Base-by-base conservation (phyloP, 2,888 invertebrate species). In the Chaitophorus viminalis region DNA sequence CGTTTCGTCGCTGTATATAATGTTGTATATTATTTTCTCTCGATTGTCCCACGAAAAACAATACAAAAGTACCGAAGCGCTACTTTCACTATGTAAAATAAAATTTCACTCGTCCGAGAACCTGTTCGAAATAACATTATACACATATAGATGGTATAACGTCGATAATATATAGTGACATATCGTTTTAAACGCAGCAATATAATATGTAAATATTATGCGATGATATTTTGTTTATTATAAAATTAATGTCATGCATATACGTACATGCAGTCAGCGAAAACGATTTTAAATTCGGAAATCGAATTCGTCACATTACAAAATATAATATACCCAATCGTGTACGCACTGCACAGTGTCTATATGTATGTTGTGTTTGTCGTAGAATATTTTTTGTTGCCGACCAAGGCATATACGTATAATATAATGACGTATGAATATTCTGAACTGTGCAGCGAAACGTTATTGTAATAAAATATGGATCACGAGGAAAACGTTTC, bases 11-110 rank as follows among this genome's bases (percentile, higher is more conserved):
- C 36, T 54, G 60, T 65, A 60, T n/a, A 78, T 75, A 74, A 60
- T 60, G 39, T 75, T 75, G 74, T 74, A 60, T 33, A 74, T 74
- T 29, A 25, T 39, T 76, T 75, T 84, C 83, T 25, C 65, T 84
- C 39, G 83, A 76, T 46, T 84, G 83, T 84, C 83, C 83, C 83
- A 46, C 83, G 83, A 76, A 84, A 79, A 84, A 84, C 75, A 84
- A 84, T 84, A 84, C 25, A 39, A 31, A 84, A 31, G 33, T 52
- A 29, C 31, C 39, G 39, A 31, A 84, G 8, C 29, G 25, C 17
- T 65, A 84, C 83, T 84, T 84, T 84, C 83, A 75, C 83, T 31
- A 46, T 8, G 29, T 14, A 21, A 21, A 39, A 14, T 75, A 74
- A 60, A 76, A 84, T 84, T 84, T 84, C 83, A 76, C 75, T 75